Evolutionary conservation across 23 tunicate genomes (phyloP).

Genomic region (Trididemnum clinides): DNA sequence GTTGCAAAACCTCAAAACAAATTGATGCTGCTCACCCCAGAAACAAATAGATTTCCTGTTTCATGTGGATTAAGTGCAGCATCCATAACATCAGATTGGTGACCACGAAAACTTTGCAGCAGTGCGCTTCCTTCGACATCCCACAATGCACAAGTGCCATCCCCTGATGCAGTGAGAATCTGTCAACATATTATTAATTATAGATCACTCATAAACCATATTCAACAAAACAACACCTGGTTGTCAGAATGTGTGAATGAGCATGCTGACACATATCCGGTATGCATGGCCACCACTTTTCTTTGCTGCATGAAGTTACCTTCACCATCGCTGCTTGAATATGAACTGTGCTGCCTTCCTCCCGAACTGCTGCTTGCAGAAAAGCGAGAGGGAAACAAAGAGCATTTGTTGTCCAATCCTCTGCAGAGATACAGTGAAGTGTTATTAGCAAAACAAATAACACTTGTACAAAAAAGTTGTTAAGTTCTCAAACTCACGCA

Average conservation of each 20-base stretch:
- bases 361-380: background rate
- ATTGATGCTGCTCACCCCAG: constrained; percentile 59
- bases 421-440: no score
- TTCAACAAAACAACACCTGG: constrained; percentile 41
- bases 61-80: constrained; percentile 69
- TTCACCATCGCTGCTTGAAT: background rate
- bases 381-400: constrained; percentile 51
- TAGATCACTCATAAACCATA: no score
- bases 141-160: constrained; percentile 95
- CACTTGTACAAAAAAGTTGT: no score
- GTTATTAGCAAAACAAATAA: no score
- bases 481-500: no score
- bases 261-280: constrained; percentile 89
- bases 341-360: background rate
- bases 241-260: constrained; percentile 89
- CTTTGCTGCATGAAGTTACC: constrained; percentile 61
- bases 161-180: constrained; percentile 96
- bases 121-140: constrained; percentile 94
- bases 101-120: constrained; percentile 89
- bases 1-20: no score
- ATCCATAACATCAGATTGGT: constrained; percentile 92
- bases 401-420: constrained; percentile 96
- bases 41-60: constrained; percentile 75
- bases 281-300: constrained; percentile 97
- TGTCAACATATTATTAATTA: no score